phyloP scores from a whole-genome alignment of 2,888 invertebrate species.

The Cataglyphis livida region DNA sequence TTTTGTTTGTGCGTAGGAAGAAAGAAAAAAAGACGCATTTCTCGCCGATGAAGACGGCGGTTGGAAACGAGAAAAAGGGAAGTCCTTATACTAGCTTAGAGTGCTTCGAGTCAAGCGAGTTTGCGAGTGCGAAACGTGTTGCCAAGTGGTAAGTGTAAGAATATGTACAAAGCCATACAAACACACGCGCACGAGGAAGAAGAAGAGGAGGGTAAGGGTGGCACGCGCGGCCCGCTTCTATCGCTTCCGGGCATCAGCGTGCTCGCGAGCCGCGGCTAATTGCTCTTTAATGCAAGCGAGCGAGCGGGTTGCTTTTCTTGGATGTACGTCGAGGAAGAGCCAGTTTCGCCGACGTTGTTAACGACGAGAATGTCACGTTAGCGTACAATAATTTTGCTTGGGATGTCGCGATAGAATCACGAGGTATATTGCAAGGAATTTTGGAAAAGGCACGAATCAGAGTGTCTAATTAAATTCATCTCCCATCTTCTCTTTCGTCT shows the following conservation, averaged over 20 bases:
- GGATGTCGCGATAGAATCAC: not conserved
- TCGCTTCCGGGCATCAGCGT: conserved; percentile 85
- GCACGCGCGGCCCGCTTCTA: conserved; percentile 84
- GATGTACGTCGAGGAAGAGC: conserved; percentile 66
- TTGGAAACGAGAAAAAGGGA: conserved; percentile 41
- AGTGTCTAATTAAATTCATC: not conserved
- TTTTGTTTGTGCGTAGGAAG: conserved; percentile 8
- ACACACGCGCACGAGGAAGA: conserved; percentile 40
- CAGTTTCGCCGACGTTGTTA: conserved; percentile 15
- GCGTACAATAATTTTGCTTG: conserved; percentile 7
- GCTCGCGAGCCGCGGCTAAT: conserved; percentile 85
- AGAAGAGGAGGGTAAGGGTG: conserved; percentile 79
- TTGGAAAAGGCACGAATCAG: not conserved
- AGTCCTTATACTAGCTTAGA: conserved; percentile 31
- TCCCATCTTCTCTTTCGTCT: not conserved
- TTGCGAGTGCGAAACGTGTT: conserved; percentile 50
- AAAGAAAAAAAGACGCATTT: not conserved
- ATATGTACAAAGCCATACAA: conserved; percentile 42
- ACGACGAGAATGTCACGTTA: conserved; percentile 9
- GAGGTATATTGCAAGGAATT: not conserved
- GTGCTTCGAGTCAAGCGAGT: conserved; percentile 50
- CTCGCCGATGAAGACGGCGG: conserved; percentile 3
- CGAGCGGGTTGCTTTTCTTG: conserved; percentile 78
- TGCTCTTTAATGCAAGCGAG: conserved; percentile 83
- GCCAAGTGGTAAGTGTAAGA: conserved; percentile 52